A percentile compares a stretch with the other conserved stretches of the same genome.
These are phyloP conservation scores for Muscicapa adusta DNA, from an alignment of 2,113 vertebrate species.

Conservation along the genomic window DNA sequence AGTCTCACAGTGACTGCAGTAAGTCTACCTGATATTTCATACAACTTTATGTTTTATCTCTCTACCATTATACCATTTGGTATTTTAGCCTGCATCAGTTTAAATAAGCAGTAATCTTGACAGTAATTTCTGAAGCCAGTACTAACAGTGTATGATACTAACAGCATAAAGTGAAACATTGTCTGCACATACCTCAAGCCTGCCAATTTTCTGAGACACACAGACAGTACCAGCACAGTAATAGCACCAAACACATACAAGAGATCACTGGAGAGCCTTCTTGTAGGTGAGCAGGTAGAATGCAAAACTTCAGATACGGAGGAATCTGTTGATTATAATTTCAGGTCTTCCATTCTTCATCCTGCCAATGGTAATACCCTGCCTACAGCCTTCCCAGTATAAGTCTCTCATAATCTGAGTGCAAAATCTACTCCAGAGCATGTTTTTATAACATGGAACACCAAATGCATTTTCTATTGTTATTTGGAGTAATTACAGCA, in stretches of 20 bases:
- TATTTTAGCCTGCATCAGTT: neutral
- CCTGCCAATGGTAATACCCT: rapidly evolving
- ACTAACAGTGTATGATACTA: neutral
- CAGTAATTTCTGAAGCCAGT: neutral
- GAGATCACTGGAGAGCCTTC: neutral
- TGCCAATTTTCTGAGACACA: neutral
- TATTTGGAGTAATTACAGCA: neutral
- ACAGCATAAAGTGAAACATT: neutral
- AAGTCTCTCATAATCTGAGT: neutral
- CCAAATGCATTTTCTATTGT: neutral
- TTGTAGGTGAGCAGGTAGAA: neutral
- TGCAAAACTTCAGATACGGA: neutral
- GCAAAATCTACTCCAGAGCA: neutral
- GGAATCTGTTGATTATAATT: neutral
- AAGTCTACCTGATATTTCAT: neutral
- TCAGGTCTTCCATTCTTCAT: neutral
- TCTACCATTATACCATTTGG: neutral
- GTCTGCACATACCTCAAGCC: neutral
- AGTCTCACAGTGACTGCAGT: neutral
- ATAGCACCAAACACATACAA: neutral
- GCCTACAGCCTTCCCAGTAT: neutral
- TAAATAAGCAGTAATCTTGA: neutral
- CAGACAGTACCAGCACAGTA: neutral
- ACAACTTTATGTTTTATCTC: neutral
- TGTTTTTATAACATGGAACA: neutral